Base-by-base conservation (phyloP, 2,113 vertebrate species). In the Prunella himalayana region DNA sequence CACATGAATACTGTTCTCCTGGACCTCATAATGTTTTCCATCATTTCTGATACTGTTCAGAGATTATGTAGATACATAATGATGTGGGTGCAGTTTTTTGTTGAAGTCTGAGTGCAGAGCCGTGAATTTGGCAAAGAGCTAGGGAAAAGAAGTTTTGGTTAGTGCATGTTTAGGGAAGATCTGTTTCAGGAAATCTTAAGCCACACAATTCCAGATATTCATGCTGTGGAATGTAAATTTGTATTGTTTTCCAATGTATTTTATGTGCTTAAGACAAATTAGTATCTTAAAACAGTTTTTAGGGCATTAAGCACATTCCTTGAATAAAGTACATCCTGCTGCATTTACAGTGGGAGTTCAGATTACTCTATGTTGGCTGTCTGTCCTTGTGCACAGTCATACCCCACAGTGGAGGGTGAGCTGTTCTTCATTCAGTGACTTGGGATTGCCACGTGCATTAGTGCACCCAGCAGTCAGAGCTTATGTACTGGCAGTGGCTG, bases 131-230 rank as follows among this genome's bases (percentile, higher is more conserved):
- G 53, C 41, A 41, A 70, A 89, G 57, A 64, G 12, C 11, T 78
- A 42, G 37, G 49, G 44, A 71, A 63, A 70, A 64, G 12, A 44
- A 44, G 16, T 73, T 88, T 63, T 66, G 45, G 28, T 86, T 72
- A 61, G 39, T 15, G 30, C 6, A 9, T 60, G 13, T 79, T 82
- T 71, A n/a, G 41, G 70, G 61, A 85, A 35, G 61, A 71, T 76
- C 57, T 76, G 24, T 85, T 91, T 81, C 68, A 84, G 69, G 60
- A 92, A 84, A 30, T 70, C 60, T 80, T 82, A 77, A 92, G 78
- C 50, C 42, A 31, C 42, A 20, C 42, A 70, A 15, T 91, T 95
- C 44, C 47, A 91, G 56, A 50, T 84, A 86, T 27, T 73, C 1
- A 0, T 82, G 61, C 51, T 45, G 41, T 44, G 69, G 60, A 81